Percentiles rank a stretch among this genome's conserved stretches.
phyloP scores from a whole-genome alignment of 2,113 vertebrate species.

The Sebastes schlegelii region DNA sequence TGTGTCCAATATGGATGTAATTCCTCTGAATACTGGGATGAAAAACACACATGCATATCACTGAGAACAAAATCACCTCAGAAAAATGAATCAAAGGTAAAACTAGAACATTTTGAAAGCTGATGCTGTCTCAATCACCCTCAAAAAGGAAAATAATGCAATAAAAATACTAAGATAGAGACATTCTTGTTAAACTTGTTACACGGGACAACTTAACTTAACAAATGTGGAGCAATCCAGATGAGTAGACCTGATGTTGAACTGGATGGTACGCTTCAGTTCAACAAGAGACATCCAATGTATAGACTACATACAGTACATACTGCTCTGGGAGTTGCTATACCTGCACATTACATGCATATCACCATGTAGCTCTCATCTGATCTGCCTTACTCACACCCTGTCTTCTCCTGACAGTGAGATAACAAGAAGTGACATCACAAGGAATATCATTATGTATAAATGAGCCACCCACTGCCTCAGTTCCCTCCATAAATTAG shows the following conservation, averaged over 20 bases:
- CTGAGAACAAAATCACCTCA: not conserved
- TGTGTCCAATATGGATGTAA: not conserved
- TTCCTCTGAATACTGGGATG: not conserved
- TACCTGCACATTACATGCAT: constrained; percentile 38
- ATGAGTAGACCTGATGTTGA: not conserved
- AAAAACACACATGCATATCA: not conserved
- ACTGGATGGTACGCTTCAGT: not conserved
- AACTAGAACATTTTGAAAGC: not conserved
- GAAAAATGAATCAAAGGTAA: not conserved
- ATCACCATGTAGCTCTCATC: constrained; percentile 47
- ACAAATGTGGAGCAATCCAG: not conserved
- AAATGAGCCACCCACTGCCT: constrained; percentile 69
- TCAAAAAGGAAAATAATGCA: not conserved
- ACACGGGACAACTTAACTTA: not conserved
- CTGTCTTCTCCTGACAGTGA: constrained; percentile 33
- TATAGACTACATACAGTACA: constrained; percentile 5
- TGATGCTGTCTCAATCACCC: not conserved
- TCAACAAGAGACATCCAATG: not conserved
- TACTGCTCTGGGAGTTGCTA: constrained; percentile 1
- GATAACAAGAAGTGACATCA: constrained; percentile 75
- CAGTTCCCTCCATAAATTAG: constrained; percentile 70
- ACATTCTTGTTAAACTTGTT: not conserved
- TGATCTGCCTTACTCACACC: constrained; percentile 38
- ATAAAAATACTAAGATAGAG: not conserved
- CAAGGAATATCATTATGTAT: constrained; percentile 72